These are phyloP conservation scores for Apocrypta bakeri DNA, from an alignment of 1,140 invertebrate genomes.

Conservation along the genomic window DNA sequence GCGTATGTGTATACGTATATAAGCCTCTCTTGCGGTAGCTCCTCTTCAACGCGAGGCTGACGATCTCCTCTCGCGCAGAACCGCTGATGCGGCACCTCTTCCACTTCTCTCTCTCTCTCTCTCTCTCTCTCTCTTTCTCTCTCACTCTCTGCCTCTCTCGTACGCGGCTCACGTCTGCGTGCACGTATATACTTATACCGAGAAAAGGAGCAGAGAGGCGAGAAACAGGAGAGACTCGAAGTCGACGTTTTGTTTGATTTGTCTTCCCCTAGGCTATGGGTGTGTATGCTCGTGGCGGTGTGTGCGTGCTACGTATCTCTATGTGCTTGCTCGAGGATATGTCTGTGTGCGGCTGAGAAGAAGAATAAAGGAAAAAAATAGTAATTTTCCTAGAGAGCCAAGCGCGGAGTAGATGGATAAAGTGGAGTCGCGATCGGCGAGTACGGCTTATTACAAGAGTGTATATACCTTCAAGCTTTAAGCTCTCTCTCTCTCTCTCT, in stretches of 20 bases:
- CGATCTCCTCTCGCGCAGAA: not conserved
- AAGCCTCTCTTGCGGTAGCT: not conserved
- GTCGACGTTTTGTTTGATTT: conserved; percentile 36
- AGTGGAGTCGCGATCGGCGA: not conserved
- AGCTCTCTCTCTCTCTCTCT: not conserved
- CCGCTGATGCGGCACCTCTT: conserved; percentile 47
- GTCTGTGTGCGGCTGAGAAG: not conserved
- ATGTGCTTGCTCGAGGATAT: too few relatives aligned
- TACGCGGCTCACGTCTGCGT: conserved; percentile 3
- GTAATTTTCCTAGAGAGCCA: not conserved
- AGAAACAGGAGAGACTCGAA: conserved; percentile 30
- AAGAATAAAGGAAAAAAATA: not conserved
- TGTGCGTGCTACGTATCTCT: too few relatives aligned
- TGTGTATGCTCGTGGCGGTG: too few relatives aligned
- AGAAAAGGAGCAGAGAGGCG: conserved; percentile 22
- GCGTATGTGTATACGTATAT: too few relatives aligned
- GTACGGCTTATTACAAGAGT: conserved; percentile 1
- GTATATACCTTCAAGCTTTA: too few relatives aligned
- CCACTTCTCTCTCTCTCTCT: conserved; percentile 56
- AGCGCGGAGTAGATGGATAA: not conserved
- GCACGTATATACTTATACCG: conserved; percentile 22
- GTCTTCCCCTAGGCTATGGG: not conserved
- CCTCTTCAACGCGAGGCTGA: not conserved
- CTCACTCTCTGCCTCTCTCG: conserved; percentile 58
- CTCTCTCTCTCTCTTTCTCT: conserved; percentile 57